Base-by-base conservation (phyloP, 2,888 invertebrate species). In the Xylocampa areola region DNA sequence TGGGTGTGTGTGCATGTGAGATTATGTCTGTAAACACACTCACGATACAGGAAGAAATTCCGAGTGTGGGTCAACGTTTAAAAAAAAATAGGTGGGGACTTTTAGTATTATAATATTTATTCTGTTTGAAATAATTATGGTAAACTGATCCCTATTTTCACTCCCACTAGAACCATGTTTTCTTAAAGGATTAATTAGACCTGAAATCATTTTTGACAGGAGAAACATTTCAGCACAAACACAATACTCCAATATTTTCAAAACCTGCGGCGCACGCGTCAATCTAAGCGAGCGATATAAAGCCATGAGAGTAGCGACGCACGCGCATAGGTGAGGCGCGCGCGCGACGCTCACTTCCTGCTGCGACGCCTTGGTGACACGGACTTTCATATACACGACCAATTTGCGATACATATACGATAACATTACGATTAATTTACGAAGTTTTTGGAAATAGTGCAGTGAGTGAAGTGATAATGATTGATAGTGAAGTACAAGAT, bases 381-480 rank as follows among this genome's bases (percentile, higher is more conserved):
- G 6, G 33, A 30, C 54, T 48, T 35, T 29, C 14, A 21, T 33
- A 45, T 37, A 39, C 19, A 21, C 19, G 17, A 45, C 6, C 43
- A 7, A 45, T 27, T 51, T 35, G 43, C 17, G 11, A 45, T 5
- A 33, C 5, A 45, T 27, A 51, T 32, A 47, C 17, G 11, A 44
- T 16, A 33, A 4, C 30, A 40, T 7, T 44, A 43, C 68, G 48
- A 52, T 13, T 44, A 16, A 29, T 10, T 16, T 43, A 44, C 49
- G 43, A 68, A 50, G 13, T 41, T 35, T 40, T 44, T 14, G 8
- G 54, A 32, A 5, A 44, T n/a, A 59, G 76, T 73, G 69, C 30
- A 32, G 44, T 61, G 73, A 45, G 73, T 73, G 73, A 55, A 59
- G 68, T 77, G 78, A 81, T 62, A 59, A 84, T 84, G 84, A 72